A percentile compares a stretch with the other conserved stretches of the same genome.
Evolutionary conservation across 2,113 vertebrate species (phyloP).

Genomic region (Nothocercus nigrocapillus): DNA sequence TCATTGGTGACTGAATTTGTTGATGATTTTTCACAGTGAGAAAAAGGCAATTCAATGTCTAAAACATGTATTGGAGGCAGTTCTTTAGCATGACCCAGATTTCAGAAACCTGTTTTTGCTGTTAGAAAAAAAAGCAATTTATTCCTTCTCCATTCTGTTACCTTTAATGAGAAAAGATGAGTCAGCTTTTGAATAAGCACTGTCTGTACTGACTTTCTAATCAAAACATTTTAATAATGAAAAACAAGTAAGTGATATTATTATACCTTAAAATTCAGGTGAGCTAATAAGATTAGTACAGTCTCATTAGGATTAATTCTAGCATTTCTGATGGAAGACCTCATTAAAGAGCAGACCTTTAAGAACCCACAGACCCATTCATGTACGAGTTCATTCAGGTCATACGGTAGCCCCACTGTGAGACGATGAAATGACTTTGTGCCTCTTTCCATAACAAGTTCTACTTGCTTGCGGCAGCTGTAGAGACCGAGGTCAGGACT

Average conservation of each 20-base stretch:
- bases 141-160: conserved; percentile 59
- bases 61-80: conserved; percentile 3
- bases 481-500: conserved; percentile 26
- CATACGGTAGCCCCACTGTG: background rate
- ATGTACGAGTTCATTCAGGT: background rate
- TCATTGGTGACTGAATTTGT: conserved; percentile 36
- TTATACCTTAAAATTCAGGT: conserved; percentile 51
- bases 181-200: conserved; percentile 66
- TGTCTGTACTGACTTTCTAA: conserved; percentile 59
- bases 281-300: conserved; percentile 31
- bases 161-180: conserved; percentile 72
- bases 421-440: conserved; percentile 24
- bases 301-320: conserved; percentile 35
- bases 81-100: conserved; percentile 77
- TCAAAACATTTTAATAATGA: conserved; percentile 73
- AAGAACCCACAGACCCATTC: background rate
- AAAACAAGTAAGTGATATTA: conserved; percentile 48
- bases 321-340: background rate
- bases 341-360: background rate
- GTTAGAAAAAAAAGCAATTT: conserved; percentile 70
- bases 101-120: conserved; percentile 74
- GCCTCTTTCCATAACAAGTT: background rate
- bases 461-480: background rate
- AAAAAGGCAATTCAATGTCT: background rate
- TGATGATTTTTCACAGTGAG: background rate